Evolutionary conservation across 2,797 vertebrate genomes (phyloP).

Genomic region (Synaphobranchus kaupii): DNA sequence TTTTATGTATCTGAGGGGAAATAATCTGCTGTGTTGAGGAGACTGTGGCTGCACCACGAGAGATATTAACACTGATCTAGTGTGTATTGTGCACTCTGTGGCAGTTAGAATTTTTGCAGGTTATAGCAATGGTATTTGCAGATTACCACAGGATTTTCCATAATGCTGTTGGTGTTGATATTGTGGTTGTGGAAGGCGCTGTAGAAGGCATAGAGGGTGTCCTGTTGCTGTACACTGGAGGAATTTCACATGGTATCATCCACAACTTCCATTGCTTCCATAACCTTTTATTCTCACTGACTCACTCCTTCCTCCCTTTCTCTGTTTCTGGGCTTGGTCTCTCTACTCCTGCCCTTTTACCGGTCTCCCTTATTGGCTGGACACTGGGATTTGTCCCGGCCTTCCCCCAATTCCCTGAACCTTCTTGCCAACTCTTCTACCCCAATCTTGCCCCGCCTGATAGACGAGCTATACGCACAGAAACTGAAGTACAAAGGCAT

Average conservation of each 20-base stretch:
- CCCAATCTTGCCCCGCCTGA: conserved; percentile 55
- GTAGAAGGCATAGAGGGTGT: neutral
- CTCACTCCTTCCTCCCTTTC: conserved; percentile 28
- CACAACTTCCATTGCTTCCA: conserved; percentile 52
- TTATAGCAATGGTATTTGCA: neutral
- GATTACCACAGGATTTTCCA: neutral
- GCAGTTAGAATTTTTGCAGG: neutral
- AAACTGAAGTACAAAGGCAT: conserved; percentile 99
- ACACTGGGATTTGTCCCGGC: conserved; percentile 59
- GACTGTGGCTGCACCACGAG: neutral
- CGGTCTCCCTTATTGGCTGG: conserved; percentile 53
- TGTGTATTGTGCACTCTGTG: neutral
- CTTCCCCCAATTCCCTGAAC: conserved; percentile 39
- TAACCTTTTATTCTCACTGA: conserved; percentile 54
- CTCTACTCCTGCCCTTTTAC: conserved; percentile 43
- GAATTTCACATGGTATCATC: conserved; percentile 34
- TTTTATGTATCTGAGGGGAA: neutral
- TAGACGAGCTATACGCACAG: conserved; percentile 97
- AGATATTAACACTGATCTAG: neutral
- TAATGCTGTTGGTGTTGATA: neutral
- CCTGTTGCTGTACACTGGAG: conserved; percentile 22
- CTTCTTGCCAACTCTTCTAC: neutral
- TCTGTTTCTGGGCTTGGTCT: conserved; percentile 30
- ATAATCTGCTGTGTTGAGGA: neutral
- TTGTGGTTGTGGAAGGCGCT: conserved; percentile 23